Conservation (phyloP, 2,888 invertebrate genomes). For the Microplitis deprimator region DNA sequence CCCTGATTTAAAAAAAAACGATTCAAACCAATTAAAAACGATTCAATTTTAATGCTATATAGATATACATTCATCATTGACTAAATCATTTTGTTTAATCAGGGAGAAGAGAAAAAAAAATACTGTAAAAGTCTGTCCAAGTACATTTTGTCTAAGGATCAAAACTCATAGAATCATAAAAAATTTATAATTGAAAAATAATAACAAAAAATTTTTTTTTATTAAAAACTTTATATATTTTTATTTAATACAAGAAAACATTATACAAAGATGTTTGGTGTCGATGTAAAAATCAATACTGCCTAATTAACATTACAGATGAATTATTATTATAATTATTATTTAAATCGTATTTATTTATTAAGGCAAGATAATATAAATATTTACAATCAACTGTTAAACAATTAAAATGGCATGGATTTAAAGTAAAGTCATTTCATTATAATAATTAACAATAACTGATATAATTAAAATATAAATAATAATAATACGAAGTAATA, state of each 20-base stretch:
- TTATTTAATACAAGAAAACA: conserved; percentile 63
- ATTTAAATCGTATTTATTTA: background rate
- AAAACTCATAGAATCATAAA: background rate
- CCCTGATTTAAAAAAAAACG: no score
- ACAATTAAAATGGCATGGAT: conserved; percentile 6
- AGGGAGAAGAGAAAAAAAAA: no score
- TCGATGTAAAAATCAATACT: conserved; percentile 55
- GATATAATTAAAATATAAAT: background rate
- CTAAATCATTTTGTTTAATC: no score
- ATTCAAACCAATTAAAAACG: no score
- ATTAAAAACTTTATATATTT: conserved; percentile 50
- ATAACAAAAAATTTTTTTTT: background rate
- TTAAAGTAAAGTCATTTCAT: background rate
- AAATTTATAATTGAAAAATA: conserved; percentile 8
- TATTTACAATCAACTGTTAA: conserved; percentile 9
- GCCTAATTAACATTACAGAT: conserved; percentile 18
- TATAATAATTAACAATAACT: conserved; percentile 3
- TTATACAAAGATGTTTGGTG: conserved; percentile 57
- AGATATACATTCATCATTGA: no score
- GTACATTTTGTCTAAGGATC: no score
- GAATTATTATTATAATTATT: background rate
- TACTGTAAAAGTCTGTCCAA: no score
- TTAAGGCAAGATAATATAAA: conserved; percentile 2
- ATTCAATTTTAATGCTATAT: no score
- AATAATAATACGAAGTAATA: conserved; percentile 1